A percentile compares a stretch with the other conserved stretches of the same genome.
Conservation (phyloP, 2,888 invertebrate species). For the Dasypogon diadema region DNA sequence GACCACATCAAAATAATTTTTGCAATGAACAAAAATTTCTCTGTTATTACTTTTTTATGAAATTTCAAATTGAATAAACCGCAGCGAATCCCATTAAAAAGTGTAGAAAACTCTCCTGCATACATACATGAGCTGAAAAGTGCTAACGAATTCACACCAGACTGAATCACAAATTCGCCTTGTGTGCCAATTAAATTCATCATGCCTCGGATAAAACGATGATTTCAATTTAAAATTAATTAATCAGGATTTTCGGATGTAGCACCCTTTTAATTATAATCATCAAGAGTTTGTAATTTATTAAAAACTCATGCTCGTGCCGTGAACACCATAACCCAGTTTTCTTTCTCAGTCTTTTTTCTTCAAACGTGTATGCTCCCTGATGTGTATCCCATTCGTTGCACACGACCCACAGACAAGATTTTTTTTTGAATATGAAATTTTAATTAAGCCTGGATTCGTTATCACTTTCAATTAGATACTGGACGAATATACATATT, state of each 20-base stretch:
- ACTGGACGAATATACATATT: no score
- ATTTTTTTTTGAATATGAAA: background rate
- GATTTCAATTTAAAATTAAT: slow-evolving; percentile 45
- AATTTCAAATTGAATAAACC: no score
- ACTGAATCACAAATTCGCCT: background rate
- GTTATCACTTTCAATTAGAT: slow-evolving; percentile 16
- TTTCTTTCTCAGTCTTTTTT: background rate
- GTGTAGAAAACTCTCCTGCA: no score
- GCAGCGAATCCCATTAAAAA: no score
- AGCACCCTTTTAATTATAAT: slow-evolving; percentile 42
- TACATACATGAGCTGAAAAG: no score
- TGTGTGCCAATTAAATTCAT: slow-evolving; percentile 22
- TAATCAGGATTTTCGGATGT: slow-evolving; percentile 45
- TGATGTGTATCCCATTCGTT: background rate
- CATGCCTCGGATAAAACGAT: background rate
- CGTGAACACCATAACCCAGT: background rate
- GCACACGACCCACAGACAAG: background rate
- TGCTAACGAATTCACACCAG: no score
- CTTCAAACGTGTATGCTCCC: background rate
- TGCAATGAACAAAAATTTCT: no score
- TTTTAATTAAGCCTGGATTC: slow-evolving; percentile 19
- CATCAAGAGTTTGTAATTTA: slow-evolving; percentile 36
- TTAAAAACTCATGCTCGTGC: background rate
- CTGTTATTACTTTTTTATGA: no score
- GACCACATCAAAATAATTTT: no score